Base-by-base conservation (phyloP, 2,113 vertebrate species). In the Delphinus delphis region DNA sequence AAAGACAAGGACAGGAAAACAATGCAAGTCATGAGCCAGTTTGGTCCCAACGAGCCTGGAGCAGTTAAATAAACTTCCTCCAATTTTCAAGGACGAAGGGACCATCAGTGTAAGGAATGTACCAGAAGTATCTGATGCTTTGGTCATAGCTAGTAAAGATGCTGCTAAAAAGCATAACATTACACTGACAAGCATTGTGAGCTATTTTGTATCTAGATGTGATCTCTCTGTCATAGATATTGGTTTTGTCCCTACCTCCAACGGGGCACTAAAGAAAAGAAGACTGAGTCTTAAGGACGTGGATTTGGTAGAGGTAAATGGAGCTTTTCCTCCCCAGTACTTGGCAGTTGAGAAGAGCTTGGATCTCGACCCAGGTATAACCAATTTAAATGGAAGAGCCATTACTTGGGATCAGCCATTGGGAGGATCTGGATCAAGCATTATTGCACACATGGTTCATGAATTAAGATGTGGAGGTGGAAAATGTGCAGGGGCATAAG, bases 151-250 rank as follows among this genome's bases (percentile, higher is more conserved):
- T 67, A 99, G 99, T 91, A 99, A 99, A 98, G 99, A 99, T 5
- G 99, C 99, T 0, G 67, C 99, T 53, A 99, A 99, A 44, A 99
- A 74, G 38, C 99, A 99, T 97, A 99, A 98, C 5, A 98, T 99
- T 50, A 99, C 98, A 73, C 98, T 99, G 97, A 99, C 99, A 81
- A 99, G 99, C 96, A 96, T 99, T 8, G 99, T 99, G 13, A 98
- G 98, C 7, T 99, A 99, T 97, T 99, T 99, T 70, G 98, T 97
- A 13, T 97, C 98, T 12, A 99, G 99, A 84, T 99, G 99, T 97
- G 99, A 99, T 96, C 99, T 99, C 63, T 99, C 99, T 97, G 99
- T 99, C 90, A 99, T 99, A 99, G 99, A 99, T 97, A 99, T 99
- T 87, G 99, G 99, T 99, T 99, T 99, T 9, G 99, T 99, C 47